Base-by-base conservation (phyloP, 53 echinoderm and acorn worm genomes). In the Astropecten irregularis region DNA sequence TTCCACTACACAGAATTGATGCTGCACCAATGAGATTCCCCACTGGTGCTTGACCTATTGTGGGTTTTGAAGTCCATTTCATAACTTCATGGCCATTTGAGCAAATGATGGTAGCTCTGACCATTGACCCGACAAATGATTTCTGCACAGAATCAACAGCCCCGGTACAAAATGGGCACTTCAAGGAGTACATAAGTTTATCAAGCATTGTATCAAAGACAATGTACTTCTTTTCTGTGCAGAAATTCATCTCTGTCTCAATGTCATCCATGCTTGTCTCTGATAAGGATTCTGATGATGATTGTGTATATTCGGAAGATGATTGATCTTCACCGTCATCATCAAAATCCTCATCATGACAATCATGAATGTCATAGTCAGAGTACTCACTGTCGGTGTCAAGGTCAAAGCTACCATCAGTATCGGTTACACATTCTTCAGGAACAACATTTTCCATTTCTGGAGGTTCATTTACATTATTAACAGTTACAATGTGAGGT, bases 151-250 rank as follows among this genome's bases (percentile, higher is more conserved):
- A n/a, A n/a, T n/a, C n/a, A n/a, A n/a, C n/a, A n/a, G n/a, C n/a
- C n/a, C n/a, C n/a, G 15, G 21, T 21, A 38, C 66, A 40, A 36
- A 40, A 22, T 21, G 66, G 66, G 66, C 77, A 89, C 13, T 25
- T 71, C 35, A 83, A 57, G 0, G 42, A 36, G 22, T 56, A 33
- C 16, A 73, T 20, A 14, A 89, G 33, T 4, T 21, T 8, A 37
- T 89, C 89, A 11, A 89, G 49, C 22, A 34, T 40, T 65, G 36
- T 40, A 13, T 89, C 89, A 89, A 89, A 89, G 5, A 89, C 85
- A 16, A 89, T 85, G 37, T 74, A 91, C 62, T 91, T 91, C 16
- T 66, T 83, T 23, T 87, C 49, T 28, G 29, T 82, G 22, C 60
- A 81, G 19, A n/a, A 71, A 40, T 81, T 38, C 19, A 60, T 18